A percentile compares a stretch with the other conserved stretches of the same genome.
phyloP scores from a whole-genome alignment of 2,888 invertebrate species.

The Ptilodon capucinus region DNA sequence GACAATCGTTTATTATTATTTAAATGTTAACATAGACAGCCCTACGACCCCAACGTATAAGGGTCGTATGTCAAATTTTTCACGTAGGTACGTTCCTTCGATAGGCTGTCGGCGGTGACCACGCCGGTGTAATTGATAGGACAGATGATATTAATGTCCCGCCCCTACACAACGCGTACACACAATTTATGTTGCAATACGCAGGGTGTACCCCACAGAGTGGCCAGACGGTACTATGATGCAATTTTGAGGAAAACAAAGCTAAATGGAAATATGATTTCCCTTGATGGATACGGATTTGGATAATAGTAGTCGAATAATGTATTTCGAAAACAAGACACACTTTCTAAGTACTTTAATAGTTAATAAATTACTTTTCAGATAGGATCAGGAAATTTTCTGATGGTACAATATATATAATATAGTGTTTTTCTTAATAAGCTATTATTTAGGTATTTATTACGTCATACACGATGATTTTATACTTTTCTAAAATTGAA shows the following conservation, averaged over 20 bases:
- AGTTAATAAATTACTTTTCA: too few species aligned
- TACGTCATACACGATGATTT: too few species aligned
- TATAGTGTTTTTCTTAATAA: too few species aligned
- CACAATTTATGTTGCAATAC: slow-evolving; percentile 71
- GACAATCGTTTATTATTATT: too few species aligned
- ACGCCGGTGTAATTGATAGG: slow-evolving; percentile 70
- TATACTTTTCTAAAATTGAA: too few species aligned
- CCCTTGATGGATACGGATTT: background rate
- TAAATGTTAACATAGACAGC: slow-evolving; percentile 20
- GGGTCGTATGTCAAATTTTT: slow-evolving; percentile 61
- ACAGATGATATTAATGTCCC: slow-evolving; percentile 72
- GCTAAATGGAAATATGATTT: background rate
- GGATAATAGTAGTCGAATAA: background rate
- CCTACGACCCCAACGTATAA: slow-evolving; percentile 44
- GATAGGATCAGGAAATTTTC: too few species aligned
- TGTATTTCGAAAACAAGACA: too few species aligned
- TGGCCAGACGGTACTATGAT: slow-evolving; percentile 29
- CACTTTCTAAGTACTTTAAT: too few species aligned
- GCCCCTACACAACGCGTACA: slow-evolving; percentile 58
- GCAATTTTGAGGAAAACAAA: slow-evolving; percentile 30
- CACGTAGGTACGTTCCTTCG: slow-evolving; percentile 54
- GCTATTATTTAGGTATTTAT: too few species aligned
- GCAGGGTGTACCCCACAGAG: slow-evolving; percentile 27
- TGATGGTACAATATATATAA: too few species aligned
- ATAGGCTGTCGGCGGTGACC: slow-evolving; percentile 64